Base-by-base conservation (phyloP, 2,888 invertebrate genomes). In the Agriopis leucophaearia region DNA sequence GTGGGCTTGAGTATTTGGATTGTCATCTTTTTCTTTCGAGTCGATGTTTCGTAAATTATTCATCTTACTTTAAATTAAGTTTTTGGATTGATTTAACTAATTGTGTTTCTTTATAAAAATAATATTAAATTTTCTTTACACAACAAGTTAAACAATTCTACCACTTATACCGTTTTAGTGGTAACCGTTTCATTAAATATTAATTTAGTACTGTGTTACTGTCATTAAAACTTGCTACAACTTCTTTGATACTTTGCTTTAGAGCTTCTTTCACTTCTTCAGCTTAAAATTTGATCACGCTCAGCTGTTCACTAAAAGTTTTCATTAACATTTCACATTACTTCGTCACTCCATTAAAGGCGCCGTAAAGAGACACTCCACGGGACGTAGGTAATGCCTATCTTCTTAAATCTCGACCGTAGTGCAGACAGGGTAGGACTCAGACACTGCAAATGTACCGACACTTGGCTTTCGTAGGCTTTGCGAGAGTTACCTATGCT, bases 391-490 rank as follows among this genome's bases (percentile, higher is more conserved):
- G 79, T 82, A 85, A 81, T 84, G 84, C 84, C 86, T 86, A 86
- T 88, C 88, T 87, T 83, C 84, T 86, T 88, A 88, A 88, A 88
- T 88, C 88, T 85, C 83, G 78, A 75, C 83, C 78, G 78, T 78
- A 80, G 80, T 78, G 78, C 77, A 65, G 0, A 8, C 81, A 81
- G 84, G 74, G 74, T 6, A 15, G 80, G 58, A 81, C 47, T 78
- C 15, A 66, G 69, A 27, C 27, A 27, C 27, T 15, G 16, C 16
- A 47, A 8, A 8, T 8, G 45, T 15, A 16, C n/a, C n/a, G n/a
- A n/a, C 16, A 15, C 45, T 15, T 4, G n/a, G 2, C n/a, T 18
- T 18, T 13, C 7, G 8, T 16, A 15, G 8, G 35, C 0, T n/a
- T 5, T 51, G 27, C 27, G 27, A 27, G 27, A 27, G 27, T 27